A percentile compares a stretch with the other conserved stretches of the same genome.
Conservation (phyloP, 2,797 vertebrate genomes). For the Neomorphus geoffroyi region DNA sequence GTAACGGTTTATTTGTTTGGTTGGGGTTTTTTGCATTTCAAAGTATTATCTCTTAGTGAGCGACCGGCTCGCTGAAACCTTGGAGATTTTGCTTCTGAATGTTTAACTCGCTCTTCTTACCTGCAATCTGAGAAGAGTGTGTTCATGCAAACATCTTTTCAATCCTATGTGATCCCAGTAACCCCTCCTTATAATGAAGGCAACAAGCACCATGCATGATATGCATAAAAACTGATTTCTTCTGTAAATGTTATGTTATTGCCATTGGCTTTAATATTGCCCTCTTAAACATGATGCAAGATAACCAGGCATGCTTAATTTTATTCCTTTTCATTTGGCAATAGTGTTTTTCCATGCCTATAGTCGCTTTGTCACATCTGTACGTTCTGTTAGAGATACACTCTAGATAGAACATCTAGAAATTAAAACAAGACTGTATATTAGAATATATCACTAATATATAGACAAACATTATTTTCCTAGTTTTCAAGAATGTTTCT, state of each 20-base stretch:
- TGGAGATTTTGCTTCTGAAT: not conserved
- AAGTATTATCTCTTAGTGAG: not conserved
- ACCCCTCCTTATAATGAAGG: not conserved
- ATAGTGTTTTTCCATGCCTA: not conserved
- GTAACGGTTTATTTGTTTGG: not conserved
- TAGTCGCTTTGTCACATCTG: not conserved
- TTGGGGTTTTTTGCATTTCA: not conserved
- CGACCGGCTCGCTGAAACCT: not conserved
- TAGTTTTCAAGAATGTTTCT: not conserved
- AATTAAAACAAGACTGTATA: not conserved
- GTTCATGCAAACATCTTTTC: not conserved
- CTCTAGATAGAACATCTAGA: not conserved
- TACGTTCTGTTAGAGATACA: not conserved
- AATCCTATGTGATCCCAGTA: not conserved
- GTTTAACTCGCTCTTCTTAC: not conserved
- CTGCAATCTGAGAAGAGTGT: not conserved
- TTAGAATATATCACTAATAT: not conserved
- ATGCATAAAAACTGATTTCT: not conserved
- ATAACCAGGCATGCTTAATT: not conserved
- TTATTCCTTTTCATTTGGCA: not conserved
- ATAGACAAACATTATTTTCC: not conserved
- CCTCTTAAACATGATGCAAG: not conserved
- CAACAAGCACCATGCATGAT: not conserved
- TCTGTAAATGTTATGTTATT: not conserved
- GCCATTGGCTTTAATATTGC: not conserved